Percentiles rank a stretch among this genome's conserved stretches.
phyloP scores from a whole-genome alignment of 2,797 vertebrate species.

The Notoglanidium macrostoma region DNA sequence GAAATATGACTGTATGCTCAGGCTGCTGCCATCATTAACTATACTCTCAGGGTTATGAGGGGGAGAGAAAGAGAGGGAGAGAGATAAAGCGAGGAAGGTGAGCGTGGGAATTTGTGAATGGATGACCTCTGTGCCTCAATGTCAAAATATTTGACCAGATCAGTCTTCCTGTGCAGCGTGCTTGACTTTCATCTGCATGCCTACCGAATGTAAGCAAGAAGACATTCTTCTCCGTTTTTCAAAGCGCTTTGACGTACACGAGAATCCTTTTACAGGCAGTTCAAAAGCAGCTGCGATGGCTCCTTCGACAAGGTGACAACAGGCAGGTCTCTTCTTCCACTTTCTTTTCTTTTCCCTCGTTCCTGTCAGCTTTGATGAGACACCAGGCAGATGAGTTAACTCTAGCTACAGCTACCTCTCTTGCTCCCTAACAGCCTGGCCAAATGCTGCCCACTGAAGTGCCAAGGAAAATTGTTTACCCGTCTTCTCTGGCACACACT shows the following conservation, averaged over 20 bases:
- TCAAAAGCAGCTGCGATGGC: constrained; percentile 50
- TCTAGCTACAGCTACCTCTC: constrained; percentile 59
- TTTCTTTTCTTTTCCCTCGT: constrained; percentile 52
- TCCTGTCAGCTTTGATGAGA: constrained; percentile 75
- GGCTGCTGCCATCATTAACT: constrained; percentile 65
- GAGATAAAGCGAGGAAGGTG: constrained; percentile 30
- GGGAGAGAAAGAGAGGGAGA: constrained; percentile 16
- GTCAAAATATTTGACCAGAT: constrained; percentile 61
- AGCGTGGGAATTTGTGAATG: constrained; percentile 18
- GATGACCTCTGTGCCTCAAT: constrained; percentile 32
- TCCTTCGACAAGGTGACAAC: constrained; percentile 68
- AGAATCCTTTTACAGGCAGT: constrained; percentile 51
- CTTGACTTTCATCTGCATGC: constrained; percentile 45
- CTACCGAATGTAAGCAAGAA: constrained; percentile 38
- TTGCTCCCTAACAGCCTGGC: constrained; percentile 68
- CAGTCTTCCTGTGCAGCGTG: constrained; percentile 40
- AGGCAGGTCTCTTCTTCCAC: constrained; percentile 62
- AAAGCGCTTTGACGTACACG: constrained; percentile 35
- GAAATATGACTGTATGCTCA: constrained; percentile 58
- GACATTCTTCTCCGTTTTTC: constrained; percentile 49
- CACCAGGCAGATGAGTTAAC: constrained; percentile 63
- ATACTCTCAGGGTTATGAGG: constrained; percentile 56
- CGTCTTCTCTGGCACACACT: constrained; percentile 46
- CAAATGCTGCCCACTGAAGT: constrained; percentile 69
- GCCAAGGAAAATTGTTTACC: constrained; percentile 73